Evolutionary conservation across 1,140 invertebrate species (phyloP).

Genomic region (Sitophilus oryzae): DNA sequence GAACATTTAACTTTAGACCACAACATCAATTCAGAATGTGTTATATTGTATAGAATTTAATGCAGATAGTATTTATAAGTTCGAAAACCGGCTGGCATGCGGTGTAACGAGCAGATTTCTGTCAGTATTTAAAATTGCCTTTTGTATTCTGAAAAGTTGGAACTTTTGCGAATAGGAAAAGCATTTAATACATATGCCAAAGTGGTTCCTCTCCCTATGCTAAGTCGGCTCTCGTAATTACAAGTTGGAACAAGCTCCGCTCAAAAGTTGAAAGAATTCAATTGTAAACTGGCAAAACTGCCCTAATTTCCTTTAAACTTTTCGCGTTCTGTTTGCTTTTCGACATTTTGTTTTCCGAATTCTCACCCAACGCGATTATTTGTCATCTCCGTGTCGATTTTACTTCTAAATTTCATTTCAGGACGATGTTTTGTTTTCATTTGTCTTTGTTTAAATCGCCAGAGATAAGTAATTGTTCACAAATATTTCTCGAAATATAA

Average conservation of each 20-base stretch:
- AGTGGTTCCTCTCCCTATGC: conserved; percentile 7
- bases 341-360: conserved; percentile 13
- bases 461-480: too few species aligned
- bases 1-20: too few species aligned
- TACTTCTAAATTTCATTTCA: too few species aligned
- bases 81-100: conserved; percentile 7
- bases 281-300: conserved; percentile 11
- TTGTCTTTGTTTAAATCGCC: too few species aligned
- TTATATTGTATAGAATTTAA: too few species aligned
- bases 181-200: conserved; percentile 16
- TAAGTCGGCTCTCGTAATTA: conserved; percentile 17
- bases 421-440: too few species aligned
- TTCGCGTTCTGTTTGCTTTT: conserved; percentile 7
- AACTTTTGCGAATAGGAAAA: conserved; percentile 16
- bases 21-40: too few species aligned
- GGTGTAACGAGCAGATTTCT: conserved; percentile 9
- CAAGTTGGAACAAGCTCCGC: conserved; percentile 10
- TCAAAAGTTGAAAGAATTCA: conserved; percentile 19
- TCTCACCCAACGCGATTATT: too few species aligned
- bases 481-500: too few species aligned
- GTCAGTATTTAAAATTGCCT: conserved; percentile 14
- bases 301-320: conserved; percentile 15
- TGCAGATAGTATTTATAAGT: too few species aligned
- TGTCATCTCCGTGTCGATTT: too few species aligned
- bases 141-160: conserved; percentile 15